Conservation (phyloP, 2,797 vertebrate genomes). For the Aplochiton taeniatus region DNA sequence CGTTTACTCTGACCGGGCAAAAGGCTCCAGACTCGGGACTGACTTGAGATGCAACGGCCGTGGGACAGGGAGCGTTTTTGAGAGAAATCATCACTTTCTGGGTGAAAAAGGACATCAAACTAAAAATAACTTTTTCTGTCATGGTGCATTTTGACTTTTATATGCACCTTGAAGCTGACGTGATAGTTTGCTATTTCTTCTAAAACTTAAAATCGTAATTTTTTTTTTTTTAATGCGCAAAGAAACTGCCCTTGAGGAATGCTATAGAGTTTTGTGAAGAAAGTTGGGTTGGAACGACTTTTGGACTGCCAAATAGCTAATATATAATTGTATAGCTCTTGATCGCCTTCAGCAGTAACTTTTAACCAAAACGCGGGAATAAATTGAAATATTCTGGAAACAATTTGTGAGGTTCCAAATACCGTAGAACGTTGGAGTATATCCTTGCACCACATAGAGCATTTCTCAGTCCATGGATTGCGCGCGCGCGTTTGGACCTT, state of each 20-base stretch:
- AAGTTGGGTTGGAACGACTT: conserved; percentile 50
- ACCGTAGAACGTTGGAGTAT: conserved; percentile 56
- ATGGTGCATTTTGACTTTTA: conserved; percentile 50
- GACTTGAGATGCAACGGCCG: conserved; percentile 58
- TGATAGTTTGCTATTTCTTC: conserved; percentile 32
- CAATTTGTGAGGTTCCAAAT: conserved; percentile 39
- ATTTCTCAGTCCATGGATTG: conserved; percentile 57
- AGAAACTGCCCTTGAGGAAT: conserved; percentile 52
- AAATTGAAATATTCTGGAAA: conserved; percentile 34
- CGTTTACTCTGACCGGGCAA: conserved; percentile 47
- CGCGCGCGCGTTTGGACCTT: conserved; percentile 65
- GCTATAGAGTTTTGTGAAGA: conserved; percentile 22
- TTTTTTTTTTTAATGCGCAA: conserved; percentile 14
- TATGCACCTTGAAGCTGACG: conserved; percentile 44
- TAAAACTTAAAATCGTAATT: conserved; percentile 13
- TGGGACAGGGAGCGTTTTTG: conserved; percentile 53
- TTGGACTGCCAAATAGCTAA: conserved; percentile 46
- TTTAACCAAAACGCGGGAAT: conserved; percentile 23
- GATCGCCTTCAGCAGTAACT: conserved; percentile 34
- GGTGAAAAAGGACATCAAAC: conserved; percentile 46
- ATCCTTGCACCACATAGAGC: conserved; percentile 24
- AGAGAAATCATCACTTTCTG: conserved; percentile 54
- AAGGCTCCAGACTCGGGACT: conserved; percentile 54
- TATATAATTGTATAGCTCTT: conserved; percentile 47
- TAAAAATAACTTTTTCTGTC: conserved; percentile 35